Percentiles rank a stretch among this genome's conserved stretches.
Evolutionary conservation across 2,888 invertebrate species (phyloP).

Genomic region (Taenaris catops): DNA sequence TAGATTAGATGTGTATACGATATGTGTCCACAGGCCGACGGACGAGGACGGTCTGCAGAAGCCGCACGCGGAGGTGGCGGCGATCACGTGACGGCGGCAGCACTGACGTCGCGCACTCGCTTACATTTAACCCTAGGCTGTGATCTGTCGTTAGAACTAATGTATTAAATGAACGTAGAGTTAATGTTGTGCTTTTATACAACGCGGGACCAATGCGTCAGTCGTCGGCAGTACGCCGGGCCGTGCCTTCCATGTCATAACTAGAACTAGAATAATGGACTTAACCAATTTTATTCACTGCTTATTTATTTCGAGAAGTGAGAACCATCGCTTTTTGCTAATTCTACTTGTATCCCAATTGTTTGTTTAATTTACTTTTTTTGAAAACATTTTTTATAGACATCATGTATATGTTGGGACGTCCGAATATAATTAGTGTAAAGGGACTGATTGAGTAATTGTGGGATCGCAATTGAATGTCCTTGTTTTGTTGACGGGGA

Average conservation of each 20-base stretch:
- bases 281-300: too few relatives aligned
- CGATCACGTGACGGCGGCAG: slow-evolving; percentile 57
- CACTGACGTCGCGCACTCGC: slow-evolving; percentile 17
- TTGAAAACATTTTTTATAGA: too few relatives aligned
- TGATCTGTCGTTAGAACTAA: slow-evolving; percentile 68
- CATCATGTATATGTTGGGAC: not conserved
- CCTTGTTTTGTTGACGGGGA: too few relatives aligned
- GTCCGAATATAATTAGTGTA: not conserved
- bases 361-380: too few relatives aligned
- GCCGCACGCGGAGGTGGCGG: slow-evolving; percentile 51
- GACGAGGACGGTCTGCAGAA: slow-evolving; percentile 66
- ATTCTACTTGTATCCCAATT: too few relatives aligned
- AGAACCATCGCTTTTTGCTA: too few relatives aligned
- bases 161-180: slow-evolving; percentile 37
- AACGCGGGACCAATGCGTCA: slow-evolving; percentile 35
- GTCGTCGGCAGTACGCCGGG: slow-evolving; percentile 15
- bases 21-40: slow-evolving; percentile 42
- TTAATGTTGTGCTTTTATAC: slow-evolving; percentile 20
- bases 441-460: too few relatives aligned
- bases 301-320: too few relatives aligned
- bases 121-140: slow-evolving; percentile 57
- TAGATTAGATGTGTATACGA: too few relatives aligned
- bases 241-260: slow-evolving; percentile 18
- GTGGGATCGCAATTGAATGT: too few relatives aligned
- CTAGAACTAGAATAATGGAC: too few relatives aligned